These are phyloP conservation scores for Strix uralensis DNA, from an alignment of 2,113 vertebrate species.

Conservation along the genomic window DNA sequence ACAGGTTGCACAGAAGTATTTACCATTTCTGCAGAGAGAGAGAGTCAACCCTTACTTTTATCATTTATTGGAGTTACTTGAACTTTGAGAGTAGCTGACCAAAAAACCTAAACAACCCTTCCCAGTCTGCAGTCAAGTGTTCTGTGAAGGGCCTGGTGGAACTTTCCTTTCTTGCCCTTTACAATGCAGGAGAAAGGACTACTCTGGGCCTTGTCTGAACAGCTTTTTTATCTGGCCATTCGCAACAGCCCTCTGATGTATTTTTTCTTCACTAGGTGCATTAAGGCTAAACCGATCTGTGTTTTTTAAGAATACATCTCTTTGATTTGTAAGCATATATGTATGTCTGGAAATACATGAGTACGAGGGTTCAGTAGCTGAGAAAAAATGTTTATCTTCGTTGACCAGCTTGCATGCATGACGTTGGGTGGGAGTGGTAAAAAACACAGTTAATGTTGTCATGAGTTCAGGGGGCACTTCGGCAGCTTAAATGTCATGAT, in stretches of 20 bases:
- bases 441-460: neutral
- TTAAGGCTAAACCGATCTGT: neutral
- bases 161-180: neutral
- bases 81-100: neutral
- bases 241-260: neutral
- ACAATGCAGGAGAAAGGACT: neutral
- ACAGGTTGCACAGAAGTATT: neutral
- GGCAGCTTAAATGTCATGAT: neutral
- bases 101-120: neutral
- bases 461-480: neutral
- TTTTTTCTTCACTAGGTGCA: neutral
- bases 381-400: neutral
- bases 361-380: neutral
- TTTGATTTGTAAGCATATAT: neutral
- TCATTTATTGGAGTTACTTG: neutral
- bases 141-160: neutral
- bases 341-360: neutral
- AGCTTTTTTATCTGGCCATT: neutral
- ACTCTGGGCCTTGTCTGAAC: neutral
- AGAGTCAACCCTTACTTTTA: neutral
- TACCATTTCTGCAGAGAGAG: neutral
- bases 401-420: neutral
- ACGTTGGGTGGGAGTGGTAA: neutral
- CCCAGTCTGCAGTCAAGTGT: neutral
- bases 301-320: neutral